These are phyloP conservation scores for Metaphire vulgaris DNA, from an alignment of 1,140 invertebrate species.

Conservation along the genomic window DNA sequence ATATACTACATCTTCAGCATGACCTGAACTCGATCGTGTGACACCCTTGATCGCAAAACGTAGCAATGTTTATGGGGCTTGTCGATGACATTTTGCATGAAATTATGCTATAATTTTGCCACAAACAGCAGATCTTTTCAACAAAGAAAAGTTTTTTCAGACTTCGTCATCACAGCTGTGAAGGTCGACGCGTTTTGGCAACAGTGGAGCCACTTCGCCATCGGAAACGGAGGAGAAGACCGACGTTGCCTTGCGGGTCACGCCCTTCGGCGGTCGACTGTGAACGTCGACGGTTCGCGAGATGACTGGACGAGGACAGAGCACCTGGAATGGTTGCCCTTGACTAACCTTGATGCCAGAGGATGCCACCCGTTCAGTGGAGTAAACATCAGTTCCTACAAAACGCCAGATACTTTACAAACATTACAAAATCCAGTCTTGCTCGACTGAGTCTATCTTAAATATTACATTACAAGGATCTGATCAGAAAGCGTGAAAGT, in stretches of 20 bases:
- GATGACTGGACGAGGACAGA: background rate
- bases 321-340: background rate
- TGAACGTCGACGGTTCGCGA: background rate
- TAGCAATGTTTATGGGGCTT: background rate
- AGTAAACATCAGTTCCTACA: too few species aligned
- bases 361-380: too few species aligned
- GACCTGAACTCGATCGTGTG: background rate
- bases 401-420: too few species aligned
- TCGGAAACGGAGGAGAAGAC: background rate
- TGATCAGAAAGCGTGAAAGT: too few species aligned
- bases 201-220: background rate
- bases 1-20: background rate
- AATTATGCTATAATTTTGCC: too few species aligned
- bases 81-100: too few species aligned
- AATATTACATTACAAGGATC: too few species aligned
- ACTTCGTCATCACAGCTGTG: background rate
- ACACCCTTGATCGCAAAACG: background rate
- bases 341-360: too few species aligned
- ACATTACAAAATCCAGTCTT: too few species aligned
- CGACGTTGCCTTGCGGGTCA: background rate
- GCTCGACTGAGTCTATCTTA: too few species aligned
- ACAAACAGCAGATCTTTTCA: background rate
- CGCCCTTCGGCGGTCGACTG: background rate
- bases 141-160: too few species aligned
- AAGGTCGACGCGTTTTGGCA: background rate